Base-by-base conservation (phyloP, 2,797 vertebrate species). In the Spinus pinus region DNA sequence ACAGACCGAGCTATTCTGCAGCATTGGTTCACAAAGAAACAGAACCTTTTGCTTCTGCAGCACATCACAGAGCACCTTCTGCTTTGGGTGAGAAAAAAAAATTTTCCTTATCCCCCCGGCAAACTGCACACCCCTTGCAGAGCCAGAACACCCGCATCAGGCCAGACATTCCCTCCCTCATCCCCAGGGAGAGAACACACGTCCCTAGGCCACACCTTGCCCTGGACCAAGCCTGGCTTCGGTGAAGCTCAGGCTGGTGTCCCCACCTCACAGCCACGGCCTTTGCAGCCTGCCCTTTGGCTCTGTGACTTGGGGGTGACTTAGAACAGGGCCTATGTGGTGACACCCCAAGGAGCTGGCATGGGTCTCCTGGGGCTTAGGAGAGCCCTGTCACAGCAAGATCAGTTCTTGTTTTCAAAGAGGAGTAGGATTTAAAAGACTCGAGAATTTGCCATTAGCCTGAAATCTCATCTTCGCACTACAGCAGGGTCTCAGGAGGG, bases 351-450 rank as follows among this genome's bases (percentile, higher is more conserved):
- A 54, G 27, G 15, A 62, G 44, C 14, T 27, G 21, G 17, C 41
- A 30, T 0, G 1, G 21, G 33, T 47, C 42, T 54, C 30, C 74
- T 15, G 10, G 19, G 42, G 39, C 19, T 47, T 21, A 41, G 28
- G 17, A 70, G n/a, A 82, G n/a, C n/a, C 27, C 57, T 15, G 25
- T 50, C 28, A 4, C 66, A 74, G 61, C 31, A 60, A 27, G 31
- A 86, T 86, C 84, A 94, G 94, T 86, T 94, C 80, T 51, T 95
- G 84, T 94, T 96, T 95, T 90, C 79, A 71, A 64, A 92, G 65
- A 80, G 10, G 54, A 5, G 12, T 56, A 71, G 60, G 54, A 84
- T 80, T 60, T 74, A 84, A 91, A 90, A 39, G 41, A 72, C 88
- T 64, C 3, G 13, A 81, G 70, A 88, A 82, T 47, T 46, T 3